Conservation (phyloP, 2,113 vertebrate species). For the Patagioenas fasciata region DNA sequence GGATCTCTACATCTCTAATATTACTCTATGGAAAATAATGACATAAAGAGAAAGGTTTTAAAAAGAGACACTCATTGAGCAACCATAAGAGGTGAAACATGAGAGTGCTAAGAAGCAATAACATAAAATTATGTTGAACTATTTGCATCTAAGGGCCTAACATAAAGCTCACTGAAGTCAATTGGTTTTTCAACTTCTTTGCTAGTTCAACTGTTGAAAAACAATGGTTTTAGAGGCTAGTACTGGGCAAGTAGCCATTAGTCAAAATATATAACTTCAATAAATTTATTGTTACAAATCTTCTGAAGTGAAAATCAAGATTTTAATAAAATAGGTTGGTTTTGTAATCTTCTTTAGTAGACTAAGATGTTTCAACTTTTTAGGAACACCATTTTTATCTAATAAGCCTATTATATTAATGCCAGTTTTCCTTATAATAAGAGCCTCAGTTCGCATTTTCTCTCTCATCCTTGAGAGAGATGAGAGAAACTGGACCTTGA, state of each 20-base stretch:
- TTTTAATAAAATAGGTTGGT: not conserved
- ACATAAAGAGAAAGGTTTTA: constrained; percentile 30
- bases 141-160: not conserved
- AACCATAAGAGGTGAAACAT: not conserved
- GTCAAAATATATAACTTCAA: not conserved
- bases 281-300: not conserved
- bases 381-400: not conserved
- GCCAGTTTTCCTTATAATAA: not conserved
- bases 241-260: not conserved
- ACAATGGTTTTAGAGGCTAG: not conserved
- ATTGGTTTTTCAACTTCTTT: constrained; percentile 13
- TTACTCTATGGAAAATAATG: constrained; percentile 36
- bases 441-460: not conserved
- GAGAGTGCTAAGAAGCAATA: constrained; percentile 45
- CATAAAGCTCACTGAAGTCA: not conserved
- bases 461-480: not conserved
- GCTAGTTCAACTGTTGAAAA: constrained; percentile 5
- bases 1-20: constrained; percentile 22
- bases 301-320: not conserved
- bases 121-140: constrained; percentile 41
- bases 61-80: constrained; percentile 12
- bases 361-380: not conserved
- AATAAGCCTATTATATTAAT: not conserved
- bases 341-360: not conserved
- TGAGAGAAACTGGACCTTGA: not conserved